Percentiles rank a stretch among this genome's conserved stretches.
These are phyloP conservation scores for Artibeus lituratus DNA, from an alignment of 2,797 vertebrate genomes.

Conservation along the genomic window DNA sequence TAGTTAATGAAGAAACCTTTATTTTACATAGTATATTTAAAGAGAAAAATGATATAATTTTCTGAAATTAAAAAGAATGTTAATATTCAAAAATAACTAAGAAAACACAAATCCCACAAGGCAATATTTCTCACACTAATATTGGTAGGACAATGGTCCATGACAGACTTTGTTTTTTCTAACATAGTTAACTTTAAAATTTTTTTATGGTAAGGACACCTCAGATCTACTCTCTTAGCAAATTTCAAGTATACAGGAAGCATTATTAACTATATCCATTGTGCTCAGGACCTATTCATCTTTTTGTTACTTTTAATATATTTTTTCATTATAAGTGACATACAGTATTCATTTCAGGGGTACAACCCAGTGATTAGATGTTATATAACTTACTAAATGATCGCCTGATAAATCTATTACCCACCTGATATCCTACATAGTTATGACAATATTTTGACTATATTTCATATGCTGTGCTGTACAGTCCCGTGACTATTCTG, in stretches of 20 bases:
- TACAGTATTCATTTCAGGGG: neutral
- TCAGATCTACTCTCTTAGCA: neutral
- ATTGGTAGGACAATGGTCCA: neutral
- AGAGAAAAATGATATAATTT: neutral
- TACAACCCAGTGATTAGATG: neutral
- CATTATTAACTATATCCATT: neutral
- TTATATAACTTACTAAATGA: neutral
- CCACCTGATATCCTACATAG: neutral
- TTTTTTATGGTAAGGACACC: neutral
- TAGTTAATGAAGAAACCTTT: neutral
- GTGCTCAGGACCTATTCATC: neutral
- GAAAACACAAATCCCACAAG: neutral
- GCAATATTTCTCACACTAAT: neutral
- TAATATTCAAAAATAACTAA: neutral
- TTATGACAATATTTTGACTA: neutral
- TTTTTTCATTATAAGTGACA: neutral
- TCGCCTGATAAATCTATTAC: neutral
- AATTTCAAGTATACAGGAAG: neutral
- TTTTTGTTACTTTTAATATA: neutral
- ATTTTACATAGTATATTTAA: neutral
- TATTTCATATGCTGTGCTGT: neutral
- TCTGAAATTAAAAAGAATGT: neutral
- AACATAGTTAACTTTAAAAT: neutral
- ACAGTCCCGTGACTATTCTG: neutral
- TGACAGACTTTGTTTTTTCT: neutral